These are phyloP conservation scores for Troglohyphantes excavatus DNA, from an alignment of 2,888 invertebrate genomes.

Conservation along the genomic window DNA sequence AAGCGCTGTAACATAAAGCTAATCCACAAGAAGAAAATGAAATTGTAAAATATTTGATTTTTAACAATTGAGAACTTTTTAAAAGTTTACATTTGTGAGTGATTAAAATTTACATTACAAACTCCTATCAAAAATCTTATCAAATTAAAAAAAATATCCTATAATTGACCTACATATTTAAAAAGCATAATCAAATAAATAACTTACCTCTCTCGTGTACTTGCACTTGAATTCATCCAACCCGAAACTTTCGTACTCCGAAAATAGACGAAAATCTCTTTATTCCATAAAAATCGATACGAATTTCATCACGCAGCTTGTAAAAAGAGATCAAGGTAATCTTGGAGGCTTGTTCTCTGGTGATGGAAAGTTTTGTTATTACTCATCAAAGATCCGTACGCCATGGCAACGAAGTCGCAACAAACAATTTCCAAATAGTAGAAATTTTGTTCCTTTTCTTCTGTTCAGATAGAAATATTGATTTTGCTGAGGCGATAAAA, in stretches of 20 bases:
- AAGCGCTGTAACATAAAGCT: no score
- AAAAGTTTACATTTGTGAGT: no score
- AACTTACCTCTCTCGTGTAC: neutral
- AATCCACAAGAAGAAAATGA: no score
- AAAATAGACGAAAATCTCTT: constrained; percentile 18
- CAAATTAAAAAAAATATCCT: no score
- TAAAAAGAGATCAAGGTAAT: constrained; percentile 29
- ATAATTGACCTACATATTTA: neutral
- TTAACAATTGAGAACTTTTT: no score
- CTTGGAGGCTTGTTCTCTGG: neutral
- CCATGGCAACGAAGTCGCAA: constrained; percentile 41
- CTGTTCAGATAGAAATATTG: neutral
- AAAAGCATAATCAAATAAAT: neutral
- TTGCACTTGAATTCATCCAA: neutral
- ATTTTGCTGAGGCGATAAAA: neutral
- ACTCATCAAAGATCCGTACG: constrained; percentile 1
- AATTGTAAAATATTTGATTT: no score
- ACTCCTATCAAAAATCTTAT: no score
- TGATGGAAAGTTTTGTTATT: constrained; percentile 17
- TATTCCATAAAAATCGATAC: constrained; percentile 21
- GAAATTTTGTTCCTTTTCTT: neutral
- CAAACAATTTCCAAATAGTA: constrained; percentile 12
- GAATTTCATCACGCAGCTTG: constrained; percentile 39
- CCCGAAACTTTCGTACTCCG: neutral
- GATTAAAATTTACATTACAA: no score